Percentiles rank a stretch among this genome's conserved stretches.
Conservation (phyloP, 2,888 invertebrate genomes). For the Chrysotoxum bicinctum region DNA sequence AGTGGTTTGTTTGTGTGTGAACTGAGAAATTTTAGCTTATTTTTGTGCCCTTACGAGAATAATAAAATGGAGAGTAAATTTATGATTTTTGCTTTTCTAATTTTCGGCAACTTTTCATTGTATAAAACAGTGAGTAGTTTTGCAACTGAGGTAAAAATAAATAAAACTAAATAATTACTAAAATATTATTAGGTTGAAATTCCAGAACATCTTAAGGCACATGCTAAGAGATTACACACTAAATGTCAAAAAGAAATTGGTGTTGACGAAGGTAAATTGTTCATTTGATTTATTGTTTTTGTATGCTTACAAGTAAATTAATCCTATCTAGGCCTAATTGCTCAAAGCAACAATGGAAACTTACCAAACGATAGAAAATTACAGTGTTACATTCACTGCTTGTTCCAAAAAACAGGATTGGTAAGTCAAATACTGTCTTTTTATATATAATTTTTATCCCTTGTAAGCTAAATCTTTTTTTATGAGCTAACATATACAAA, state of each 20-base stretch:
- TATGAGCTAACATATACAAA: not conserved
- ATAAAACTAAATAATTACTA: not conserved
- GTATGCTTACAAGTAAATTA: not conserved
- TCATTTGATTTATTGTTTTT: slow-evolving; percentile 29
- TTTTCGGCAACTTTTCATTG: slow-evolving; percentile 12
- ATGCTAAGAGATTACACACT: slow-evolving; percentile 76
- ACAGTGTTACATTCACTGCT: slow-evolving; percentile 79
- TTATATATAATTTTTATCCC: not conserved
- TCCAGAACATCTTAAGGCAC: slow-evolving; percentile 75
- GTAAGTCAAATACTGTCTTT: slow-evolving; percentile 73
- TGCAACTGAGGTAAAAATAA: not conserved
- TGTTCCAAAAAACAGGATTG: slow-evolving; percentile 78
- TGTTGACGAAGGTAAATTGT: slow-evolving; percentile 76
- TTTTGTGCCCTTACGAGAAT: not conserved
- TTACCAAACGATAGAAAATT: slow-evolving; percentile 76
- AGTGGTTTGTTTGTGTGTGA: not conserved
- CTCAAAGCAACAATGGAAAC: slow-evolving; percentile 68
- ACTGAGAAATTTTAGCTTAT: not conserved
- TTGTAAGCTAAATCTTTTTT: not conserved
- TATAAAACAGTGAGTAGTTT: slow-evolving; percentile 24
- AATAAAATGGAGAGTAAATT: slow-evolving; percentile 41
- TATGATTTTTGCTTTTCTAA: slow-evolving; percentile 11
- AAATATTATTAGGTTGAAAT: slow-evolving; percentile 75
- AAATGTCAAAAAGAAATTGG: slow-evolving; percentile 77
- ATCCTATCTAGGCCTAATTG: slow-evolving; percentile 73